Evolutionary conservation across 2,888 invertebrate species (phyloP).

Genomic region (Rhodophaea formosa): DNA sequence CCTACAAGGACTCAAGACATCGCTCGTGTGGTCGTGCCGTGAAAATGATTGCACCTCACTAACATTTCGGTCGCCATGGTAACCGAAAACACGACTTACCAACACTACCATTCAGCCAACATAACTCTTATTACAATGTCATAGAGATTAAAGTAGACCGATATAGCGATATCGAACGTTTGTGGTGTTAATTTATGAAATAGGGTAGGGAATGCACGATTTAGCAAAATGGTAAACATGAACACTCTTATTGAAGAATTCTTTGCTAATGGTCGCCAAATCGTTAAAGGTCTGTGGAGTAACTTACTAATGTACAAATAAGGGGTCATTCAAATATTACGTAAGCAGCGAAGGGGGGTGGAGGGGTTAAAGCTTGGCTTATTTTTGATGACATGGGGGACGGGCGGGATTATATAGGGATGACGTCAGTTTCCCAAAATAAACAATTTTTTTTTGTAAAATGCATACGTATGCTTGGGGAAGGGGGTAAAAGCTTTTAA

Average conservation of each 20-base stretch:
- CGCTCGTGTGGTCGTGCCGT: slow-evolving; percentile 69
- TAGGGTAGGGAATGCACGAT: not conserved
- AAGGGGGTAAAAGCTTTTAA: too few species aligned
- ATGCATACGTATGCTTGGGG: too few species aligned
- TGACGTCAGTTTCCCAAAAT: too few species aligned
- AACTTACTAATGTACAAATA: not conserved
- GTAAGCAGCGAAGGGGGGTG: too few species aligned
- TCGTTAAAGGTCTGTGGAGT: not conserved
- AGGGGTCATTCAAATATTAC: too few species aligned
- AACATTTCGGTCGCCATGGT: slow-evolving; percentile 69
- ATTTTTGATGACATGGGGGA: too few species aligned
- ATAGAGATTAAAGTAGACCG: not conserved
- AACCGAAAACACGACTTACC: slow-evolving; percentile 61
- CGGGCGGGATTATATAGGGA: too few species aligned
- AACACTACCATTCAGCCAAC: slow-evolving; percentile 9
- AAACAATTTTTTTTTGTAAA: too few species aligned
- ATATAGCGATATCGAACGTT: not conserved
- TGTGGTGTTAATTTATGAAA: not conserved
- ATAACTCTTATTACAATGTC: not conserved
- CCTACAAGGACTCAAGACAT: slow-evolving; percentile 60
- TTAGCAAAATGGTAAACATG: not conserved
- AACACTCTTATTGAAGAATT: not conserved
- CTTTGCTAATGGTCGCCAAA: not conserved
- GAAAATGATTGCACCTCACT: slow-evolving; percentile 70
- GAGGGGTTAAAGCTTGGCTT: too few species aligned